These are phyloP conservation scores for Centropyge bicolor DNA, from an alignment of 2,797 vertebrate genomes.

Conservation along the genomic window DNA sequence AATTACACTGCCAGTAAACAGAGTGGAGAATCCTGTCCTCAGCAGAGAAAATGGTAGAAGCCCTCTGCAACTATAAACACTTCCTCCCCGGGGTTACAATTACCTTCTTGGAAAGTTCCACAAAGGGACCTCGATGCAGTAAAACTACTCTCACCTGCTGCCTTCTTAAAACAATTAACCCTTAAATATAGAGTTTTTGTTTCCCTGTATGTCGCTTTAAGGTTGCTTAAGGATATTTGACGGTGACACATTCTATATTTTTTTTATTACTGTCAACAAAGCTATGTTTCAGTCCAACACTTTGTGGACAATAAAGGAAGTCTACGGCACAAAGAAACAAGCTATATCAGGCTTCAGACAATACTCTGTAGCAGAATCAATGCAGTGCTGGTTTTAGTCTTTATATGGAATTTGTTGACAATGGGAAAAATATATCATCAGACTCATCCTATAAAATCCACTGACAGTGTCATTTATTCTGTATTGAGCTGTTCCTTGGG, in stretches of 20 bases:
- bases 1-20: constrained; percentile 56
- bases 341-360: background rate
- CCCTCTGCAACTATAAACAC: constrained; percentile 42
- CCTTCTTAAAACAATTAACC: constrained; percentile 2
- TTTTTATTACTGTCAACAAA: background rate
- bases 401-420: background rate
- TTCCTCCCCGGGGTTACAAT: constrained; percentile 46
- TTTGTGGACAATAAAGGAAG: constrained; percentile 4
- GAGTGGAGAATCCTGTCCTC: constrained; percentile 39
- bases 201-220: background rate
- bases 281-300: background rate
- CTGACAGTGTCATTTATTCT: background rate
- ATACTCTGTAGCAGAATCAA: constrained; percentile 3
- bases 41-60: constrained; percentile 23
- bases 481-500: background rate
- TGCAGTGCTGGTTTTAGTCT: background rate
- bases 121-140: constrained; percentile 4
- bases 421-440: background rate
- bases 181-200: background rate
- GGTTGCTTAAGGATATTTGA: background rate
- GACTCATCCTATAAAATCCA: background rate
- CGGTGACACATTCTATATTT: background rate
- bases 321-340: background rate
- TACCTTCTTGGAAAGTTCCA: constrained; percentile 64
- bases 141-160: constrained; percentile 23